Evolutionary conservation across 2,888 invertebrate species (phyloP).

Genomic region (Tromatobia lineatoria): DNA sequence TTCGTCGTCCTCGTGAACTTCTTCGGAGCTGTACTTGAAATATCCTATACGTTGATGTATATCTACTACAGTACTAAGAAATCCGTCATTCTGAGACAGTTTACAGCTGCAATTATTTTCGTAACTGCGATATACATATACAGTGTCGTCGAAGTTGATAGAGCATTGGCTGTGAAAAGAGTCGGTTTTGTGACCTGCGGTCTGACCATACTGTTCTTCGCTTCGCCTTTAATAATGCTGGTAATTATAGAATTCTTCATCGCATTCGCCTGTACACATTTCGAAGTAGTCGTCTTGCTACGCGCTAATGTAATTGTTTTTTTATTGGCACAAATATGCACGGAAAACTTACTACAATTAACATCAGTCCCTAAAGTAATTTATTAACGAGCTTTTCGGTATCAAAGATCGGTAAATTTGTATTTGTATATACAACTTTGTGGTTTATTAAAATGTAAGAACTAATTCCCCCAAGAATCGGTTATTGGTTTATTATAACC

Average conservation of each 20-base stretch:
- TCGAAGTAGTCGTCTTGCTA: no score
- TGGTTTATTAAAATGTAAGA: no score
- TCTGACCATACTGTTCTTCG: slow-evolving; percentile 93
- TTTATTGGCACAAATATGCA: no score
- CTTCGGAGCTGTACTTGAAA: slow-evolving; percentile 91
- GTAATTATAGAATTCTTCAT: slow-evolving; percentile 83
- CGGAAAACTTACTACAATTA: no score
- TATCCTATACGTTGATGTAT: slow-evolving; percentile 90
- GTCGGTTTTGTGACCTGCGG: slow-evolving; percentile 91
- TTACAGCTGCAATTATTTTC: slow-evolving; percentile 86
- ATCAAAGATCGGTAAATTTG: no score
- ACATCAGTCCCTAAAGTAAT: no score
- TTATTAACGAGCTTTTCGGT: no score
- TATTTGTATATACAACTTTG: no score
- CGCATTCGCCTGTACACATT: neutral
- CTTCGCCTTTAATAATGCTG: slow-evolving; percentile 93
- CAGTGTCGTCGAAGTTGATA: slow-evolving; percentile 87
- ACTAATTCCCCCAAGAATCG: no score
- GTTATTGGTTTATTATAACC: no score
- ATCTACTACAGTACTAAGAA: slow-evolving; percentile 92
- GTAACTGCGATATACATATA: slow-evolving; percentile 88
- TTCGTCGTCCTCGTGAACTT: slow-evolving; percentile 92
- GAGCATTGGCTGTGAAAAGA: slow-evolving; percentile 86
- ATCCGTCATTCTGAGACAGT: slow-evolving; percentile 88
- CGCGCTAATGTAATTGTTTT: no score